phyloP scores from a whole-genome alignment of 2,888 invertebrate species.

The Disparrhopalites patrizii region DNA sequence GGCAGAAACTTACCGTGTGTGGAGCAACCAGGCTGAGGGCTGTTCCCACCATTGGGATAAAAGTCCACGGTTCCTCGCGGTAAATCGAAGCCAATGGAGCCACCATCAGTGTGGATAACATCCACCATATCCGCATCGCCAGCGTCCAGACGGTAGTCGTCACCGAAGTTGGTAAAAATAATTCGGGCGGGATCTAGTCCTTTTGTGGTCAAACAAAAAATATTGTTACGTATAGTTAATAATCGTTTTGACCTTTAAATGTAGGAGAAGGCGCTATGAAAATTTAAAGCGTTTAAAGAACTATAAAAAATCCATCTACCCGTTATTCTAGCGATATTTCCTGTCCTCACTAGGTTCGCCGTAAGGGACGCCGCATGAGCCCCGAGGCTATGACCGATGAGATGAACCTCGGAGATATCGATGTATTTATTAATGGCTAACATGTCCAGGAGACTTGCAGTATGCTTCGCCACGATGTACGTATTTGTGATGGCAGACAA shows the following conservation, averaged over 20 bases:
- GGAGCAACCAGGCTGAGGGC: not conserved
- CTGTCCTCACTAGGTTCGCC: not conserved
- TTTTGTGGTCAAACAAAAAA: too few species aligned
- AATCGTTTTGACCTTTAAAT: too few species aligned
- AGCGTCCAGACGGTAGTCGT: not conserved
- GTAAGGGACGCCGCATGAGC: not conserved
- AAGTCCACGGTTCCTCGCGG: not conserved
- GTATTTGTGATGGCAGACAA: not conserved
- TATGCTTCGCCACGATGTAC: not conserved
- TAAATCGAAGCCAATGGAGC: not conserved
- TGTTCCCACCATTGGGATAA: constrained; percentile 2
- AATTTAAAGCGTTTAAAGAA: too few species aligned
- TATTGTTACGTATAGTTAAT: too few species aligned
- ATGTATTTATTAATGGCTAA: not conserved
- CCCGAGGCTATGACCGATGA: not conserved
- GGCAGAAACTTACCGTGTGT: not conserved
- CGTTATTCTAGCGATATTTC: not conserved
- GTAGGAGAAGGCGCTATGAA: too few species aligned
- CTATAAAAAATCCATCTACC: not conserved
- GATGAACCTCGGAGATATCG: not conserved
- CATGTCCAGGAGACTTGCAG: not conserved
- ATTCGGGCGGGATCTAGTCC: not conserved
- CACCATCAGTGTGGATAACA: constrained; percentile 3
- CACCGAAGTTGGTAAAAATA: not conserved
- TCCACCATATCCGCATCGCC: not conserved